A percentile compares a stretch with the other conserved stretches of the same genome.
These are phyloP conservation scores for Rhinophrynus dorsalis DNA, from an alignment of 2,797 vertebrate species.

Conservation along the genomic window DNA sequence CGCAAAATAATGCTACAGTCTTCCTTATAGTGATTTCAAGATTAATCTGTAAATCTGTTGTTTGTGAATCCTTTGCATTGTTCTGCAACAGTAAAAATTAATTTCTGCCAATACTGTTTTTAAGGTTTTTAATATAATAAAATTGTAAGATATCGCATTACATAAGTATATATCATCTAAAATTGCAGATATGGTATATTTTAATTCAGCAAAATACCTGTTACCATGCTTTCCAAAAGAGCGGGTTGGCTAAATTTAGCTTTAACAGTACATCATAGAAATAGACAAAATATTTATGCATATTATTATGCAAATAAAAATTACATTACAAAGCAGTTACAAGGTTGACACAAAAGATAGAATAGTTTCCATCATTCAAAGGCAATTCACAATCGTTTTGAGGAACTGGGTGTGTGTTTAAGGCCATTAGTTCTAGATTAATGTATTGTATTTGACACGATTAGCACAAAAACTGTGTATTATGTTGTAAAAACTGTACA, in stretches of 20 bases:
- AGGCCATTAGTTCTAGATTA: constrained; percentile 93
- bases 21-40: not conserved
- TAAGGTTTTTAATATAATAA: constrained; percentile 84
- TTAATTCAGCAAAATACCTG: constrained; percentile 63
- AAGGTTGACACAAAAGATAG: constrained; percentile 80
- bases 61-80: not conserved
- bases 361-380: constrained; percentile 77
- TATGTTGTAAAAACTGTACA: constrained; percentile 91
- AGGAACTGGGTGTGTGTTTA: constrained; percentile 92
- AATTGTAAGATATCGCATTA: constrained; percentile 85
- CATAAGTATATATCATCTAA: constrained; percentile 76
- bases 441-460: constrained; percentile 64
- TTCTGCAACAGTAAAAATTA: constrained; percentile 1
- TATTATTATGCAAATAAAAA: constrained; percentile 65
- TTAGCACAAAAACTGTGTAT: constrained; percentile 75
- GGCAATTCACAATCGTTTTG: constrained; percentile 89
- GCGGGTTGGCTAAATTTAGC: constrained; percentile 67
- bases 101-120: constrained; percentile 40
- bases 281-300: constrained; percentile 68
- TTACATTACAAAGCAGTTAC: constrained; percentile 82
- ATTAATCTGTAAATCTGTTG: not conserved
- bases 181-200: constrained; percentile 56
- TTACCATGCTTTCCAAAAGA: constrained; percentile 68
- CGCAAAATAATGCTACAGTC: no score
- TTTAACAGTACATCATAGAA: constrained; percentile 68